Percentiles rank a stretch among this genome's conserved stretches.
phyloP scores from a whole-genome alignment of 2,797 vertebrate genomes.

The Chelon labrosus region DNA sequence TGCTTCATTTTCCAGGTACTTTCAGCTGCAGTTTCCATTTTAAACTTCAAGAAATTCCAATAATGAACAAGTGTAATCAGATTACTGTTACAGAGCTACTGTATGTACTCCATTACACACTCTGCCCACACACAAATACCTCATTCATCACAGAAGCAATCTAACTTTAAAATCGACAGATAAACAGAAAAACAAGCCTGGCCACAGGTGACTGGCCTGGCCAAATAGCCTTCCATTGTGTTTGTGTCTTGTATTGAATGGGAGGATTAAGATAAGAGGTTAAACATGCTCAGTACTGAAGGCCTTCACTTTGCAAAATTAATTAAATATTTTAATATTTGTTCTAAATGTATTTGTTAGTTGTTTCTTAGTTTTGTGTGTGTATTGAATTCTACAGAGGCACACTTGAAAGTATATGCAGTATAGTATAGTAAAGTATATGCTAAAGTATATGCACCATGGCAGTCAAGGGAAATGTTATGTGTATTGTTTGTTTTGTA shows the following conservation, averaged over 20 bases:
- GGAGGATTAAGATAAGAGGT: constrained; percentile 42
- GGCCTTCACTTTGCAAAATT: constrained; percentile 16
- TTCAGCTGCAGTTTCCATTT: neutral
- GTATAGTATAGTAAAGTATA: too few relatives aligned
- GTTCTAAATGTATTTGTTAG: neutral
- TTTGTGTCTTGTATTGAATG: constrained; percentile 10
- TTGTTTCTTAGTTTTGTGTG: neutral
- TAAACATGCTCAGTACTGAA: constrained; percentile 17
- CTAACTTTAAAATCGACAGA: constrained; percentile 83
- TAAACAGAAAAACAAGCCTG: constrained; percentile 59
- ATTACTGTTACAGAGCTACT: constrained; percentile 23
- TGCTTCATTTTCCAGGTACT: neutral
- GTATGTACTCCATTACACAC: constrained; percentile 35
- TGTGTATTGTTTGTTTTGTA: too few relatives aligned
- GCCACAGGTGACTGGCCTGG: constrained; percentile 79
- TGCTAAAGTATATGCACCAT: too few relatives aligned
- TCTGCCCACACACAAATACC: constrained; percentile 33
- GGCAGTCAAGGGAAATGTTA: too few relatives aligned
- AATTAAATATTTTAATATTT: neutral
- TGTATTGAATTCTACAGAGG: neutral
- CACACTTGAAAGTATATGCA: too few relatives aligned
- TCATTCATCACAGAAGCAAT: constrained; percentile 72
- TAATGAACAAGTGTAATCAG: constrained; percentile 13
- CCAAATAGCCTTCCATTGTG: constrained; percentile 71
- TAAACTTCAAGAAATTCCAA: constrained; percentile 4